Base-by-base conservation (phyloP, 2,888 invertebrate species). In the Phasia obesa region DNA sequence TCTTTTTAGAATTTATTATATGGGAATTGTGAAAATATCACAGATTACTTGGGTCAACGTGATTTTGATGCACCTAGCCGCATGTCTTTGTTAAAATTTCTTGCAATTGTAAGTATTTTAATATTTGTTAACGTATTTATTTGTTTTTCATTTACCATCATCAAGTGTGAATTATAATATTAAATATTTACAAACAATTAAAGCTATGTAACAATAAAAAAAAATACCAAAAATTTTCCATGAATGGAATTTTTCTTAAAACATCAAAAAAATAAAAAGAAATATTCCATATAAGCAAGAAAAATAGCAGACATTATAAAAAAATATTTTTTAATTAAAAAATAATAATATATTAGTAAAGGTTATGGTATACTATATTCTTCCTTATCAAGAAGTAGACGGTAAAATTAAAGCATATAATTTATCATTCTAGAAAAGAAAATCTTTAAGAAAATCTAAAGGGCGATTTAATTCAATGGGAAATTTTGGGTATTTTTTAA, bases 91-190 rank as follows among this genome's bases (percentile, higher is more conserved):
- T 93, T 96, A 86, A 95, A 96, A 92, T 95, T 95, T 90, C 92
- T 96, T 91, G 95, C 95, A 88, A 94, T 95, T 93, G 95, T 95
- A 94, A 95, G 95, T 95, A 92, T 87, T 64, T 47, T 47, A 7
- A 2, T 17, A 38, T 42, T 17, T 38, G 62, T 62, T 57, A 27
- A 38, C 15, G 6, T 35, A 23, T 15, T 35, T 73, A 53, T 77
- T 67, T 67, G 21, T 47, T 60, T 64, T 51, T 62, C 67, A 62
- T 51, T 57, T 57, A 57, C 31, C 57, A 70, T 17, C 57, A 17
- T 31, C 38, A 67, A 57, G 53, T 75, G 75, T 67, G n/a, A 76
- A 76, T 79, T 57, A 67, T 42, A 23, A 55, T 59, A 69, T 62
- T 60, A 38, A 80, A 80, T 80, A 80, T 80, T 73, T 57, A 64